A percentile compares a stretch with the other conserved stretches of the same genome.
phyloP scores from a whole-genome alignment of 2,113 vertebrate species.

The Phocoena sinus region DNA sequence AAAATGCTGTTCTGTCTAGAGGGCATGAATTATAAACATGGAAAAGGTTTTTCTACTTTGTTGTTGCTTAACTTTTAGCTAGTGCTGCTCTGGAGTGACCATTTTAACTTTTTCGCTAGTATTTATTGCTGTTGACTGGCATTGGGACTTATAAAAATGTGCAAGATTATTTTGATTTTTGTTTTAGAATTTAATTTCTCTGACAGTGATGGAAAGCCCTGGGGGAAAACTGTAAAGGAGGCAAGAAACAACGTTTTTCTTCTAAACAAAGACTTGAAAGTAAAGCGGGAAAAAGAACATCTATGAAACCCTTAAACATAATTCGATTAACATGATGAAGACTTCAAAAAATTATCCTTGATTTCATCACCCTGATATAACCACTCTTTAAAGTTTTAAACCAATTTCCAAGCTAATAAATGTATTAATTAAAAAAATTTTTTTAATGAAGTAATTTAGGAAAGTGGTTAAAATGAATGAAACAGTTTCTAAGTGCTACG shows the following conservation, averaged over 20 bases:
- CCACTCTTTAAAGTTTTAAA: conserved; percentile 30
- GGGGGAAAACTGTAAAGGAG: not conserved
- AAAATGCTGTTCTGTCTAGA: not conserved
- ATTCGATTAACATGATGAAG: not conserved
- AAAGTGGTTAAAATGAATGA: conserved; percentile 23
- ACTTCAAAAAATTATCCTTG: not conserved
- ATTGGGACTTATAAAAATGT: conserved; percentile 8
- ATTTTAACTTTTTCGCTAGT: not conserved
- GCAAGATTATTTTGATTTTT: conserved; percentile 36
- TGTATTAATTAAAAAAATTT: not conserved
- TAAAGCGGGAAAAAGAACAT: not conserved
- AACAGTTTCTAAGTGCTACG: not conserved
- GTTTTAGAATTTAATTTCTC: conserved; percentile 43
- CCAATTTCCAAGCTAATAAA: not conserved
- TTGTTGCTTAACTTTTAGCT: conserved; percentile 11
- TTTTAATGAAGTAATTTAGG: conserved; percentile 38
- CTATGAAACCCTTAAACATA: not conserved
- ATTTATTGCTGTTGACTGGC: not conserved
- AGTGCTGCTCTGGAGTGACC: not conserved
- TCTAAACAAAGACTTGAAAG: conserved; percentile 2
- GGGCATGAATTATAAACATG: not conserved
- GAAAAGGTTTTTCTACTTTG: not conserved
- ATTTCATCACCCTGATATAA: conserved; percentile 2
- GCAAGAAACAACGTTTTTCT: not conserved
- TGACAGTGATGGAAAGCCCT: conserved; percentile 58